These are phyloP conservation scores for Lycocerus yunnanus DNA, from an alignment of 2,888 invertebrate genomes.

Conservation along the genomic window DNA sequence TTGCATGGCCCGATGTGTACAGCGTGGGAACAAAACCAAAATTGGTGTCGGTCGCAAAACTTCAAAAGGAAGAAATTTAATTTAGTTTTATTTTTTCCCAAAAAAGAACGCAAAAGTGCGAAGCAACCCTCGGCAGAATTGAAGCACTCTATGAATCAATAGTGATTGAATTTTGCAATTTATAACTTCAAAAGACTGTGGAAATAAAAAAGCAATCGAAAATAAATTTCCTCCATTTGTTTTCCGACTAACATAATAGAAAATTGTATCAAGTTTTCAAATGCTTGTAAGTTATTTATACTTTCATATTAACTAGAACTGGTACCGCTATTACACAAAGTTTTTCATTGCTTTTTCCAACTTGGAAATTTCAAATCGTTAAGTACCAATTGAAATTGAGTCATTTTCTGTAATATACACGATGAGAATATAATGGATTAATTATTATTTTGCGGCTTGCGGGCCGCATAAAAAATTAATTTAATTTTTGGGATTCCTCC, in stretches of 20 bases:
- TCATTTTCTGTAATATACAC: no score
- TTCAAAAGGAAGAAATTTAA: not conserved
- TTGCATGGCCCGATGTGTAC: not conserved
- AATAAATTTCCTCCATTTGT: conserved; percentile 1
- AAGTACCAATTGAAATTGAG: not conserved
- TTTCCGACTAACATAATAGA: conserved; percentile 4
- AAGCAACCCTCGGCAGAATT: not conserved
- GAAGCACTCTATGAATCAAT: not conserved
- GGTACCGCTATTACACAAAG: not conserved
- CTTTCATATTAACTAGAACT: conserved; percentile 10
- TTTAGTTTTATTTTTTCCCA: not conserved
- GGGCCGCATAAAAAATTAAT: not conserved
- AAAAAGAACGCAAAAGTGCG: not conserved
- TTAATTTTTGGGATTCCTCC: not conserved
- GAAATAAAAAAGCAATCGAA: conserved; percentile 4
- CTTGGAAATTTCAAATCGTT: not conserved
- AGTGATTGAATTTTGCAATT: not conserved
- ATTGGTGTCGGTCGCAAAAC: not conserved
- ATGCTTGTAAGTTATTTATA: conserved; percentile 9
- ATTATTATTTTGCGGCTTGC: not conserved
- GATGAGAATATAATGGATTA: not conserved
- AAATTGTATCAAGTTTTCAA: conserved; percentile 2
- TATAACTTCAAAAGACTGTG: not conserved
- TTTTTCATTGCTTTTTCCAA: not conserved
- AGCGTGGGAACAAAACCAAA: not conserved